Evolutionary conservation across 1,140 invertebrate species (phyloP), one percentile per base, ranked within the genome.

Genomic region (Drosophila bocqueti): DNA sequence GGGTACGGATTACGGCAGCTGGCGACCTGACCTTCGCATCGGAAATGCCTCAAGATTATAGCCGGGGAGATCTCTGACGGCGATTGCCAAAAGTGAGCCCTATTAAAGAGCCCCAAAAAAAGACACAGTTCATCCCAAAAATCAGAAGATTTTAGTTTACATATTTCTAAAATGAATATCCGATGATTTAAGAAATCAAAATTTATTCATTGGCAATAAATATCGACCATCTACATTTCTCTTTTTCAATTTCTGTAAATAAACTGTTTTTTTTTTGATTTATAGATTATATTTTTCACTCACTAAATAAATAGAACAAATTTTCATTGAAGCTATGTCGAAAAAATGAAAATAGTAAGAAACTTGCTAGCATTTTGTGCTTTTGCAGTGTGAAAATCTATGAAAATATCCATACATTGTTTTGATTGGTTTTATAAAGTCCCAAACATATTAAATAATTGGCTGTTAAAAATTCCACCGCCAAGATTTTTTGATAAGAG

Each of bases 21-120:
- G 34, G 36, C 36, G 54, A 57, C 54, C 54, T 57, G 54, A 57
- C 54, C 54, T 57, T 57, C 54, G 38, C 34, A 40, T 40, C 54
- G 36, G 15, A 57, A 40, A 57, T 40, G 54, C 38, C 54, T 40
- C 54, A 57, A 57, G 54, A 57, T 57, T 57, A 26, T 55, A 13
- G 24, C 54, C 54, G 21, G 13, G 21, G 13, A 54, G 31, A 36
- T 54, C 18, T 36, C 31, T 15, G 31, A 13, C 52, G 18, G 38
- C 15, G 54, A 57, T 57, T 40, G 54, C 36, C 54, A 38, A 54
- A 54, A 54, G n/a, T 54, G 13, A n/a, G 50, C 0, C n/a, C 10
- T 13, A 15, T 36, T 10, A 50, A 55, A 50, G 16, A 38, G 31
- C 0, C 29, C 31, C 31, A 52, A 57, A 50, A 55, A 24, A 40